phyloP scores from a whole-genome alignment of 2,797 vertebrate genomes.

The Sandelia bainsii region DNA sequence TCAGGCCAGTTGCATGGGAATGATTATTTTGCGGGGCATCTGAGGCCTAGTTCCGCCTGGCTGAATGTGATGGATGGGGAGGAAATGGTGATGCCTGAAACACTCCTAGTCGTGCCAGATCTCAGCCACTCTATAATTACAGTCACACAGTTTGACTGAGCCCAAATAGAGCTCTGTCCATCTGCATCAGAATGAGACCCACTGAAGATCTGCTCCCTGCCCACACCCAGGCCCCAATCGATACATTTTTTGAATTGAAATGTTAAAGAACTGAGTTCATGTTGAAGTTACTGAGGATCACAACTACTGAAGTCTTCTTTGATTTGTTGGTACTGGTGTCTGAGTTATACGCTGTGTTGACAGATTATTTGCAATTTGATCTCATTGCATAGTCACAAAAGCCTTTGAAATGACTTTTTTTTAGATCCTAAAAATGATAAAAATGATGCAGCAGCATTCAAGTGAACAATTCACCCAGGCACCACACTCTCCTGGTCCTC shows the following conservation, averaged over 20 bases:
- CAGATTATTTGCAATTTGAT: conserved; percentile 40
- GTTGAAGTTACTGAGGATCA: not conserved
- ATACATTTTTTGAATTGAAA: conserved; percentile 23
- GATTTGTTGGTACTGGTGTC: not conserved
- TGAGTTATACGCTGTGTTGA: conserved; percentile 25
- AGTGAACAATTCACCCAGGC: conserved; percentile 28
- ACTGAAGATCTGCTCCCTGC: conserved; percentile 26
- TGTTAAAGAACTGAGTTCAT: not conserved
- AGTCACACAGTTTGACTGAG: conserved; percentile 72
- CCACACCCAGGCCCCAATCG: conserved; percentile 45
- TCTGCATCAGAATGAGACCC: conserved; percentile 33
- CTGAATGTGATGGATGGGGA: conserved; percentile 82
- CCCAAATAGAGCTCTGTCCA: conserved; percentile 60
- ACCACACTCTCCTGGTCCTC: conserved; percentile 8
- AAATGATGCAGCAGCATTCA: conserved; percentile 38
- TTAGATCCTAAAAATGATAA: conserved; percentile 38
- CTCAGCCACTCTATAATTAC: conserved; percentile 79
- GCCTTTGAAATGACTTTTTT: conserved; percentile 31
- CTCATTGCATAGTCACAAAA: conserved; percentile 33
- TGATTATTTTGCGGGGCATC: conserved; percentile 79
- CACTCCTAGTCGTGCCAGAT: conserved; percentile 76
- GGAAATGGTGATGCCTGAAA: conserved; percentile 83
- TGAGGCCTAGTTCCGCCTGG: conserved; percentile 78
- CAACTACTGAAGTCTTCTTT: not conserved
- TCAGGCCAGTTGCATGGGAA: conserved; percentile 77